phyloP scores from a whole-genome alignment of 2,113 vertebrate genomes.

The Astur gentilis region DNA sequence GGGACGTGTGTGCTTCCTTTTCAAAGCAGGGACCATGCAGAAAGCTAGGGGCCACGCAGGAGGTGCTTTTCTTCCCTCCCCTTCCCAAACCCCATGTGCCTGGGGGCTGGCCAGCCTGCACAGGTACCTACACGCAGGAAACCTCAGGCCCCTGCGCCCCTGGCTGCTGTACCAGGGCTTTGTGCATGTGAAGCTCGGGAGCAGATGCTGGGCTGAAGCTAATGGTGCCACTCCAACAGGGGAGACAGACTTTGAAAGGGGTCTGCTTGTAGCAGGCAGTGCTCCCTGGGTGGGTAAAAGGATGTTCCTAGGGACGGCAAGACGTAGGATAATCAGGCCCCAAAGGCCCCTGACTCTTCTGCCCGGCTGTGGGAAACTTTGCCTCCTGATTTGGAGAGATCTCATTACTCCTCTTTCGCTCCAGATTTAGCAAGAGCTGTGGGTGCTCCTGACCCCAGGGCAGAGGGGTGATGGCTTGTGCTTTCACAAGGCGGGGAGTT shows the following conservation, averaged over 20 bases:
- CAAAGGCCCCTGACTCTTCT: neutral
- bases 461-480: neutral
- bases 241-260: neutral
- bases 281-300: neutral
- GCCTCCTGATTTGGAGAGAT: neutral
- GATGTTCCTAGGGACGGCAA: neutral
- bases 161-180: neutral
- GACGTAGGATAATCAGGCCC: fast-evolving
- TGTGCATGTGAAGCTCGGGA: neutral
- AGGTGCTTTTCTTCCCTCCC: neutral
- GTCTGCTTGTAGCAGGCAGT: neutral
- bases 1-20: neutral
- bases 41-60: fast-evolving
- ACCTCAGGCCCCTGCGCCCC: fast-evolving
- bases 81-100: fast-evolving
- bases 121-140: neutral
- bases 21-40: neutral
- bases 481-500: neutral
- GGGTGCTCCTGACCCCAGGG: neutral
- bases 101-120: neutral
- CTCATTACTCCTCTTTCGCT: neutral
- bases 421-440: neutral
- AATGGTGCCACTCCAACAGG: fast-evolving
- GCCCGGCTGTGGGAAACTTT: neutral
- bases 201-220: neutral